These are phyloP conservation scores for Catocala sponsa DNA, from an alignment of 2,888 invertebrate genomes.

Conservation along the genomic window DNA sequence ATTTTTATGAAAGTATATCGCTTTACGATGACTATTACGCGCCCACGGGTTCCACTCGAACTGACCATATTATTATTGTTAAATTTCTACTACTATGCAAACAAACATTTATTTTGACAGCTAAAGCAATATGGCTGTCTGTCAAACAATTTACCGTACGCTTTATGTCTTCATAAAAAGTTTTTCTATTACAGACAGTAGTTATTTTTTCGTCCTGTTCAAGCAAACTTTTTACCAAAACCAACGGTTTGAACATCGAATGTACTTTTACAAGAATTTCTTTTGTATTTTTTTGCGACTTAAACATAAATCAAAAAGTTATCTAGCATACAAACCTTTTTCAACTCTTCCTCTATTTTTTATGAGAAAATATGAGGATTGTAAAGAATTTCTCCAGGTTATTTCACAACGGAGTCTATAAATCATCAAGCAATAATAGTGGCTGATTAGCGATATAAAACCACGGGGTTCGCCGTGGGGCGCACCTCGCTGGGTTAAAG, in stretches of 20 bases:
- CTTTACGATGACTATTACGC: slow-evolving; percentile 48
- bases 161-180: slow-evolving; percentile 33
- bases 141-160: slow-evolving; percentile 20
- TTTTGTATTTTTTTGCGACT: neutral
- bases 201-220: slow-evolving; percentile 15
- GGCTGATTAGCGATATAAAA: slow-evolving; percentile 48
- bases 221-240: slow-evolving; percentile 22
- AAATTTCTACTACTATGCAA: too few species aligned
- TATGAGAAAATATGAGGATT: slow-evolving; percentile 3
- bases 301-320: slow-evolving; percentile 27
- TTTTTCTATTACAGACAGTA: slow-evolving; percentile 9
- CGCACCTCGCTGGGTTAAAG: slow-evolving; percentile 15
- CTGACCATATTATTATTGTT: too few species aligned
- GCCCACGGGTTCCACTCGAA: too few species aligned
- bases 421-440: slow-evolving; percentile 44
- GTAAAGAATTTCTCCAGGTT: slow-evolving; percentile 7
- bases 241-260: slow-evolving; percentile 19
- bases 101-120: too few species aligned
- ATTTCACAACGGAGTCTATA: slow-evolving; percentile 31
- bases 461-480: slow-evolving; percentile 36
- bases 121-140: slow-evolving; percentile 7
- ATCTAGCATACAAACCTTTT: slow-evolving; percentile 19
- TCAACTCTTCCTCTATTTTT: slow-evolving; percentile 11
- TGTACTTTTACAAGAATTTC: slow-evolving; percentile 3
- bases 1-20: slow-evolving; percentile 64